Conservation (phyloP, 2,888 invertebrate genomes). For the Noctua fimbriata region DNA sequence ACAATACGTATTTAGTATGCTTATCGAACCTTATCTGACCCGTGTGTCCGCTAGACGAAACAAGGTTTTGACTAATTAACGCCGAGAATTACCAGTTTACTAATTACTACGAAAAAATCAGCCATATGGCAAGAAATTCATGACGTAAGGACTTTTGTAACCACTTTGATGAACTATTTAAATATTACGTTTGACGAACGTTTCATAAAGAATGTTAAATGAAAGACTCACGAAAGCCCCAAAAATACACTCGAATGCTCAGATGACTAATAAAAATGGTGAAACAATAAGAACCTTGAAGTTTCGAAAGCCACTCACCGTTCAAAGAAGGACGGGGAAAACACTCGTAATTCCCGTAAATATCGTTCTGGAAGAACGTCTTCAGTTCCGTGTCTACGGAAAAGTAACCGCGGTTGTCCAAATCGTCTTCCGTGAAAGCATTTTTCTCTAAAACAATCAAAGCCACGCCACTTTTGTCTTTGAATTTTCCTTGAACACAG, state of each 20-base stretch:
- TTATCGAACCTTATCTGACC: constrained; percentile 50
- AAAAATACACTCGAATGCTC: constrained; percentile 40
- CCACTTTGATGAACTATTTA: constrained; percentile 1
- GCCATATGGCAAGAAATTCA: constrained; percentile 48
- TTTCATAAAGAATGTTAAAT: constrained; percentile 3
- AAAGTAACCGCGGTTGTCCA: constrained; percentile 91
- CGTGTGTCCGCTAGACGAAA: constrained; percentile 9
- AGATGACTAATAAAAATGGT: constrained; percentile 69
- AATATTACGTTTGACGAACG: not conserved
- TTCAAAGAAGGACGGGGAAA: constrained; percentile 91
- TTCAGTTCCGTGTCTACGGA: constrained; percentile 90
- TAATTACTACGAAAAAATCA: constrained; percentile 14
- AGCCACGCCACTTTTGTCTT: constrained; percentile 91
- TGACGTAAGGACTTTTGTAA: constrained; percentile 46
- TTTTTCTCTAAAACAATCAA: constrained; percentile 95
- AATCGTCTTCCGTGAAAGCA: constrained; percentile 92
- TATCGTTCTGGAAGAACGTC: constrained; percentile 94
- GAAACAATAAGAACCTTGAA: constrained; percentile 59
- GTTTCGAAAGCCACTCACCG: constrained; percentile 87
- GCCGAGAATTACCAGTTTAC: constrained; percentile 19
- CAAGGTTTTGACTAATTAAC: constrained; percentile 35
- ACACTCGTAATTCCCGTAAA: constrained; percentile 95
- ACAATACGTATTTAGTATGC: constrained; percentile 6
- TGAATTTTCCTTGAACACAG: constrained; percentile 93
- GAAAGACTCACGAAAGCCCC: constrained; percentile 40